A percentile compares a stretch with the other conserved stretches of the same genome.
Evolutionary conservation across 2,888 invertebrate genomes (phyloP).

Genomic region (Melanchra persicariae): DNA sequence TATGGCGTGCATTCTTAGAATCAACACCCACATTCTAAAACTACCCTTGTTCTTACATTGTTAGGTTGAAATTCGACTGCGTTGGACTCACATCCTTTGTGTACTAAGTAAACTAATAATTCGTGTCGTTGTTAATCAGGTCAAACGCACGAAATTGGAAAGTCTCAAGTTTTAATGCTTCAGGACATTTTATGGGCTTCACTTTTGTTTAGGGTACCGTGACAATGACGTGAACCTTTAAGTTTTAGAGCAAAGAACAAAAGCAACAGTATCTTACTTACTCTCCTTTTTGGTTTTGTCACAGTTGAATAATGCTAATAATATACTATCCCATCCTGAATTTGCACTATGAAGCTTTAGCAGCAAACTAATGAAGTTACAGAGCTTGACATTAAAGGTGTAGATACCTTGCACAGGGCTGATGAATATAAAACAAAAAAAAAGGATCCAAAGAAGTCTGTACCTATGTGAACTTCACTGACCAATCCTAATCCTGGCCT

Average conservation of each 20-base stretch:
- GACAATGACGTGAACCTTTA: neutral
- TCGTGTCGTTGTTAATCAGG: slow-evolving; percentile 73
- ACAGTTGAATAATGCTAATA: neutral
- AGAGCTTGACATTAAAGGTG: too few species aligned
- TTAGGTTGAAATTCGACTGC: slow-evolving; percentile 15
- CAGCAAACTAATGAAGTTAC: too few species aligned
- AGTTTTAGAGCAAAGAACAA: slow-evolving; percentile 1
- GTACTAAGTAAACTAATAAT: slow-evolving; percentile 72
- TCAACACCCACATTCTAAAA: slow-evolving; percentile 25
- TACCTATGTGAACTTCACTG: too few species aligned
- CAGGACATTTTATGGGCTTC: slow-evolving; percentile 58
- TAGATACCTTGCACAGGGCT: too few species aligned
- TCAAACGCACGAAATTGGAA: slow-evolving; percentile 70
- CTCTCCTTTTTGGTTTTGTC: neutral
- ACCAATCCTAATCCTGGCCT: too few species aligned
- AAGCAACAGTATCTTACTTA: neutral
- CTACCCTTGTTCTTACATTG: slow-evolving; percentile 1
- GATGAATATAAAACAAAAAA: too few species aligned
- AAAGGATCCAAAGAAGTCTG: too few species aligned
- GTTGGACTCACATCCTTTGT: slow-evolving; percentile 51
- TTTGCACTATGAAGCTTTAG: too few species aligned
- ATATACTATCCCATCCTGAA: too few species aligned
- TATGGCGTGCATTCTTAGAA: slow-evolving; percentile 47
- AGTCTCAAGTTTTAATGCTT: slow-evolving; percentile 66
- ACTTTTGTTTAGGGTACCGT: slow-evolving; percentile 62